Evolutionary conservation across 2,113 vertebrate species (phyloP).

Genomic region (Serilophus lunatus): DNA sequence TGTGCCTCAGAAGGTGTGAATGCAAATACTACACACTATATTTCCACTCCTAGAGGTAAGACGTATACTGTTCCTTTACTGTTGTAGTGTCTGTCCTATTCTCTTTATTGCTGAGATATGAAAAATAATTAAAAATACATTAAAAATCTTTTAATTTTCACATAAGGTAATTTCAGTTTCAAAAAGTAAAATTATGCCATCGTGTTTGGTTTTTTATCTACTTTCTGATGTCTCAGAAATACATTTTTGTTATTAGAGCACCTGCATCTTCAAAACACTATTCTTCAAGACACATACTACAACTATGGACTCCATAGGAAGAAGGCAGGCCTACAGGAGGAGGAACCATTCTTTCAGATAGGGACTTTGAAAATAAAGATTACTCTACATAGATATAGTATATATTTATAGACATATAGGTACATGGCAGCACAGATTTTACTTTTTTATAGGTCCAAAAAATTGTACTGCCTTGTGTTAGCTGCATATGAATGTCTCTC

Average conservation of each 20-base stretch:
- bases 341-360: neutral
- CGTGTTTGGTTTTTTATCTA: neutral
- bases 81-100: neutral
- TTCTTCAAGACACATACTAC: neutral
- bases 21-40: neutral
- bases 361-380: neutral
- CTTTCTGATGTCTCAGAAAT: neutral
- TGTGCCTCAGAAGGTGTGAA: neutral
- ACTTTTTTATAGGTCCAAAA: neutral
- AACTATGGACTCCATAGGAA: neutral
- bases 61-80: neutral
- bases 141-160: neutral
- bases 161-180: neutral
- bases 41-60: neutral
- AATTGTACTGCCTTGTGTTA: neutral
- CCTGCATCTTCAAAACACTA: neutral
- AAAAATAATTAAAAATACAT: neutral
- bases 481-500: neutral
- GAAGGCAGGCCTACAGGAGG: neutral
- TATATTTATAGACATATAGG: neutral
- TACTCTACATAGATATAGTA: neutral
- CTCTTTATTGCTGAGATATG: neutral
- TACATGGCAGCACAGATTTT: constrained; percentile 6
- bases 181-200: neutral
- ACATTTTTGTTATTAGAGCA: neutral